These are phyloP conservation scores for Yponomeuta malinellus DNA, from an alignment of 2,888 invertebrate species.

Conservation along the genomic window DNA sequence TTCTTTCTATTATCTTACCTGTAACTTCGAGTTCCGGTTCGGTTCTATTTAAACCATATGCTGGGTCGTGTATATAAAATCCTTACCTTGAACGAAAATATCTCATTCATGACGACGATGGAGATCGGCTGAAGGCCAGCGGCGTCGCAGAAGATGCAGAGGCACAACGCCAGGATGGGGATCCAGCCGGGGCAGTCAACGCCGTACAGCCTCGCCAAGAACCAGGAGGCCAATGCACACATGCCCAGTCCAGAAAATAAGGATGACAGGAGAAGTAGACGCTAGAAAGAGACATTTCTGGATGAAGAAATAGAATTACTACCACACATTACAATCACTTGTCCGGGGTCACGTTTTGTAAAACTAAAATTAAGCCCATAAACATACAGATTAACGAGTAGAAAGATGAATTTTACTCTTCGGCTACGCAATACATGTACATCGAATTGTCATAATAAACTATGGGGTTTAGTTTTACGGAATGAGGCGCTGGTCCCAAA, in stretches of 20 bases:
- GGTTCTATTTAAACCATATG: too few species aligned
- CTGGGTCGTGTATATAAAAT: too few species aligned
- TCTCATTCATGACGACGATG: constrained; percentile 41
- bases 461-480: too few species aligned
- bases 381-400: too few species aligned
- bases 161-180: constrained; percentile 36
- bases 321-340: neutral
- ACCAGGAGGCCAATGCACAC: constrained; percentile 29
- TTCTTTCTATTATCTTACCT: too few species aligned
- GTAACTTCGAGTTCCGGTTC: too few species aligned
- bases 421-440: too few species aligned
- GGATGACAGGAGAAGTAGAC: constrained; percentile 25
- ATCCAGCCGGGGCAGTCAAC: constrained; percentile 27
- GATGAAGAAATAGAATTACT: neutral
- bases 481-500: too few species aligned
- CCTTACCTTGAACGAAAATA: constrained; percentile 29
- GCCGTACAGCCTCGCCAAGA: constrained; percentile 22
- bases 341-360: too few species aligned
- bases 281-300: constrained; percentile 22
- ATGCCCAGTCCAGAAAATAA: constrained; percentile 29
- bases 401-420: too few species aligned
- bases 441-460: too few species aligned
- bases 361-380: too few species aligned
- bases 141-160: constrained; percentile 37
- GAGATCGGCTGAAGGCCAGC: constrained; percentile 46